These are phyloP conservation scores for Triops longicaudatus DNA, from an alignment of 1,140 invertebrate species.

Conservation along the genomic window DNA sequence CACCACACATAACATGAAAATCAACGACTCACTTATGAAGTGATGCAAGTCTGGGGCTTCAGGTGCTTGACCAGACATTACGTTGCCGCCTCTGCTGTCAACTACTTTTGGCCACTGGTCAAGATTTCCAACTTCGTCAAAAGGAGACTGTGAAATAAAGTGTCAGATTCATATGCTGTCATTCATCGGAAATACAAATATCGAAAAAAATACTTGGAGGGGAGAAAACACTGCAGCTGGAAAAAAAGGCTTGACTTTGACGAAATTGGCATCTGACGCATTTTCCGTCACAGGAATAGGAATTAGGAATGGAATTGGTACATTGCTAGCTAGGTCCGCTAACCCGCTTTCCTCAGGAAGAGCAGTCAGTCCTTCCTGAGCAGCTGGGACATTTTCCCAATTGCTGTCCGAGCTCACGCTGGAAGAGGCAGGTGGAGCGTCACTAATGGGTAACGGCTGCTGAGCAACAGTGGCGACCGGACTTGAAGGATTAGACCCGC, in stretches of 20 bases:
- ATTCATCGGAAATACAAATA: not conserved
- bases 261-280: not conserved
- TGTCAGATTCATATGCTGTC: not conserved
- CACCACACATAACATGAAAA: not conserved
- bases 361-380: not conserved
- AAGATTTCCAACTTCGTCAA: not conserved
- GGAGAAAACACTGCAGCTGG: not conserved
- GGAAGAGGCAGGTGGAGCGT: not conserved
- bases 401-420: not conserved
- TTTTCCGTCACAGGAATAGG: not conserved
- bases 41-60: not conserved
- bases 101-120: not conserved
- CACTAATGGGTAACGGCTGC: not conserved
- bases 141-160: not conserved
- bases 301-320: slow-evolving; percentile 6
- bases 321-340: not conserved
- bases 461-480: not conserved
- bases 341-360: not conserved
- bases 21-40: not conserved
- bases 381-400: not conserved
- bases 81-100: not conserved
- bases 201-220: not conserved
- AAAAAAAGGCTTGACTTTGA: not conserved
- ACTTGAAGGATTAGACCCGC: not conserved
- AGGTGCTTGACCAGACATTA: not conserved